Conservation (phyloP, 2,888 invertebrate species). For the Trilocha varians region DNA sequence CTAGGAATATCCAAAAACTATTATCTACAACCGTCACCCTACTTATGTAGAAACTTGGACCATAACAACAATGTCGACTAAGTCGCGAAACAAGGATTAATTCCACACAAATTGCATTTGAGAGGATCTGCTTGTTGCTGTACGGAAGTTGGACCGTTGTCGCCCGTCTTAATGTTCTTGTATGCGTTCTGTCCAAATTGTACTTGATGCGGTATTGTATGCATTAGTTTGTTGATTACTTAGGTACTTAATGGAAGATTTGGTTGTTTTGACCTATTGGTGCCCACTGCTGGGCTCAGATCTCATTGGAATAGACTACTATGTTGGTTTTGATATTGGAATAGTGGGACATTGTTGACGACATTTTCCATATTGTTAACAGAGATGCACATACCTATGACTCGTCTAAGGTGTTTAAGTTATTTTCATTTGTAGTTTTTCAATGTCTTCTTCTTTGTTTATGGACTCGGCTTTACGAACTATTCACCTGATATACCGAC, state of each 20-base stretch:
- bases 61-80: constrained; percentile 19
- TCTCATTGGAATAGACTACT: too few species aligned
- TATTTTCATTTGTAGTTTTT: too few species aligned
- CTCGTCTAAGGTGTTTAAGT: too few species aligned
- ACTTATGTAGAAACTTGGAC: constrained; percentile 15
- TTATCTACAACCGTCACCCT: constrained; percentile 13
- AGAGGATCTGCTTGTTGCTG: constrained; percentile 14
- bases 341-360: too few species aligned
- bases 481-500: too few species aligned
- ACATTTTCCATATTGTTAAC: too few species aligned
- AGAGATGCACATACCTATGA: too few species aligned
- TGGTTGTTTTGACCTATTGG: not conserved
- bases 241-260: not conserved
- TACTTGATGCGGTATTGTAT: not conserved
- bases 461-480: too few species aligned
- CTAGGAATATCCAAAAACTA: not conserved
- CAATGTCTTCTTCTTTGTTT: too few species aligned
- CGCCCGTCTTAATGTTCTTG: constrained; percentile 14
- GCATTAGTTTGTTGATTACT: constrained; percentile 1
- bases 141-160: constrained; percentile 24
- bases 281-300: not conserved
- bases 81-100: constrained; percentile 41
- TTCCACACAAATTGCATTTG: constrained; percentile 30
- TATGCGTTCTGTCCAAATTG: not conserved
- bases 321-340: not conserved